Evolutionary conservation across 2,888 invertebrate genomes (phyloP).

Genomic region (Melanostoma mellinum): DNA sequence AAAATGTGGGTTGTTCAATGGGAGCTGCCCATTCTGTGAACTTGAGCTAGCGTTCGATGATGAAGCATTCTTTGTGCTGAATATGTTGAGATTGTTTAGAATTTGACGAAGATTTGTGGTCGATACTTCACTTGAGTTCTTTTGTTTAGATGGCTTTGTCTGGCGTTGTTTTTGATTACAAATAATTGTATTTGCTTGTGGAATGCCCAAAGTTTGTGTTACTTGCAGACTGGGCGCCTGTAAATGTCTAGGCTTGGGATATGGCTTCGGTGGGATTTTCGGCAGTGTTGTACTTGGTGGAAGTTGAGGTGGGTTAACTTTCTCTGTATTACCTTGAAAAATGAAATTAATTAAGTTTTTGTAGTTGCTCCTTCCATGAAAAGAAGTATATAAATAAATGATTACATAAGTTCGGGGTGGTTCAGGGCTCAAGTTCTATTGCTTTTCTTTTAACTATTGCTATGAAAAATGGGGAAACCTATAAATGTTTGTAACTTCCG

Average conservation of each 20-base stretch:
- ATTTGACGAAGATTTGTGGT: constrained; percentile 88
- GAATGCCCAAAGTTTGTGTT: constrained; percentile 62
- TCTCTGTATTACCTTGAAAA: constrained; percentile 54
- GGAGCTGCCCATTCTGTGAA: constrained; percentile 76
- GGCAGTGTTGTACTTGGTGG: constrained; percentile 78
- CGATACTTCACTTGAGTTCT: constrained; percentile 80
- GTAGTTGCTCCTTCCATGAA: no score
- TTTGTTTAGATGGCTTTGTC: constrained; percentile 75
- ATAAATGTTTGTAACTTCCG: no score
- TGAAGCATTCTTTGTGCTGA: constrained; percentile 80
- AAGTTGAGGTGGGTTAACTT: constrained; percentile 63
- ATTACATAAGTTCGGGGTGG: no score
- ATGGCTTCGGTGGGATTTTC: constrained; percentile 78
- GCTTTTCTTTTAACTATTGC: no score
- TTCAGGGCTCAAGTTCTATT: no score
- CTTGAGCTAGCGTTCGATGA: constrained; percentile 74
- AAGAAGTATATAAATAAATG: no score
- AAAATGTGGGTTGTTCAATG: constrained; percentile 74
- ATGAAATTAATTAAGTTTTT: no score
- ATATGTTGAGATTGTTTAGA: constrained; percentile 91
- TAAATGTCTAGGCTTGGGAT: constrained; percentile 74
- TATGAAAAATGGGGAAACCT: no score
- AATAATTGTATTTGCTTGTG: constrained; percentile 62
- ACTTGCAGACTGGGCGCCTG: constrained; percentile 70
- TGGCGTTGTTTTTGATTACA: constrained; percentile 78